phyloP scores from a whole-genome alignment of 2,797 vertebrate genomes.

The Ataeniobius toweri region DNA sequence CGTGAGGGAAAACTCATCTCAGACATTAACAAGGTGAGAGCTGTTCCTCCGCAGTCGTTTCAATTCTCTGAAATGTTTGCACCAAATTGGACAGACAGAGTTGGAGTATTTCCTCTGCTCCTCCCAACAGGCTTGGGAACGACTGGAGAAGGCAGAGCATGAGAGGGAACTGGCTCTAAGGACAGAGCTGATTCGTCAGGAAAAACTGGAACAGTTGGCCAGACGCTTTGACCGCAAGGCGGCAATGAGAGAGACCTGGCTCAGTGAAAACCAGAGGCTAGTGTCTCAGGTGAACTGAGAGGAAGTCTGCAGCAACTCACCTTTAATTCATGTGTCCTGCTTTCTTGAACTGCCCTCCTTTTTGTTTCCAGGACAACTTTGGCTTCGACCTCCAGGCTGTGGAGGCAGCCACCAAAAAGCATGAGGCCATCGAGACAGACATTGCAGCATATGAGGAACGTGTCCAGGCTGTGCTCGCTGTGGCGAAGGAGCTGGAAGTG shows the following conservation, averaged over 20 bases:
- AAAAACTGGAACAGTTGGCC: slow-evolving; percentile 96
- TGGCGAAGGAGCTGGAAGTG: slow-evolving; percentile 90
- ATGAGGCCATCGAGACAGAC: slow-evolving; percentile 92
- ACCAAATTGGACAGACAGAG: background rate
- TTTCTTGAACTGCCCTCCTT: background rate
- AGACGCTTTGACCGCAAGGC: slow-evolving; percentile 95
- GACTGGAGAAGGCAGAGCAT: slow-evolving; percentile 97
- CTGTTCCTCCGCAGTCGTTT: background rate
- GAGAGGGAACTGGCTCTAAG: slow-evolving; percentile 94
- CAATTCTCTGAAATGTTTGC: background rate
- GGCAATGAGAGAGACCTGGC: slow-evolving; percentile 96
- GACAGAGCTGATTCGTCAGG: slow-evolving; percentile 94
- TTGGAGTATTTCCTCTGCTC: background rate
- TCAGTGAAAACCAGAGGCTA: slow-evolving; percentile 93
- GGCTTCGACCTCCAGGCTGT: slow-evolving; percentile 92
- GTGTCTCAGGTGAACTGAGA: slow-evolving; percentile 88
- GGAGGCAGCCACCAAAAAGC: slow-evolving; percentile 92
- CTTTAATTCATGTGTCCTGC: background rate
- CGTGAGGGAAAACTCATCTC: slow-evolving; percentile 96
- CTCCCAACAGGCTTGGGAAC: slow-evolving; percentile 89
- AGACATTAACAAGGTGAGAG: slow-evolving; percentile 92
- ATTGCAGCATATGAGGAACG: slow-evolving; percentile 91
- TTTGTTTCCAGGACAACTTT: slow-evolving; percentile 86
- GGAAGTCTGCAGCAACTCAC: background rate
- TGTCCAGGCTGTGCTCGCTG: slow-evolving; percentile 86